These are phyloP conservation scores for Elachura formosa DNA, from an alignment of 2,113 vertebrate genomes.

Conservation along the genomic window DNA sequence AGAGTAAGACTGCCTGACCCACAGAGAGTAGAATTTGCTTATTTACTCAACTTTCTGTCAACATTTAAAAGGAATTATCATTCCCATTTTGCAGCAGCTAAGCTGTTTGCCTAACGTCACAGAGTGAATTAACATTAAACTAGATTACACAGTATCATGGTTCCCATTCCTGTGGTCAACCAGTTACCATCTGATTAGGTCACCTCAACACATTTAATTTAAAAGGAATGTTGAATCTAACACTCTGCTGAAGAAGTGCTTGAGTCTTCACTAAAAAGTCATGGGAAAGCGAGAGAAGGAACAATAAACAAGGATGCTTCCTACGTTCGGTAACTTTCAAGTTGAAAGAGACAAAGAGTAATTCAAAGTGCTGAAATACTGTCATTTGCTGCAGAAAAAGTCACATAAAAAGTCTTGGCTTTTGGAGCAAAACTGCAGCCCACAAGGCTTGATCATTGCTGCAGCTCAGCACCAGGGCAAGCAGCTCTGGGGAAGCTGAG, in stretches of 20 bases:
- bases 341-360: background rate
- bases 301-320: slow-evolving; percentile 10
- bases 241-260: slow-evolving; percentile 16
- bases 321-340: background rate
- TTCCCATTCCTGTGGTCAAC: slow-evolving; percentile 59
- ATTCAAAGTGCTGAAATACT: background rate
- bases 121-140: slow-evolving; percentile 14
- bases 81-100: background rate
- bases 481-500: background rate
- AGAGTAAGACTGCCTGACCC: background rate
- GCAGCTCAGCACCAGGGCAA: rapidly evolving
- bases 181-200: slow-evolving; percentile 39
- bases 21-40: background rate
- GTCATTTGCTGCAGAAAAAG: background rate
- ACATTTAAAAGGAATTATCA: slow-evolving; percentile 31
- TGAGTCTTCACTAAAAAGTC: background rate
- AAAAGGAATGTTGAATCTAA: slow-evolving; percentile 45
- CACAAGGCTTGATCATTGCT: background rate
- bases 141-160: slow-evolving; percentile 26
- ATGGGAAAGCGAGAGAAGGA: slow-evolving; percentile 35
- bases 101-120: slow-evolving; percentile 43
- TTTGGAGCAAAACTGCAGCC: background rate
- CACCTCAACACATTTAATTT: slow-evolving; percentile 39
- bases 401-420: background rate
- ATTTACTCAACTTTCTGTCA: slow-evolving; percentile 27